Base-by-base conservation (phyloP, 2,797 vertebrate genomes). In the Toxotes lorentzi region DNA sequence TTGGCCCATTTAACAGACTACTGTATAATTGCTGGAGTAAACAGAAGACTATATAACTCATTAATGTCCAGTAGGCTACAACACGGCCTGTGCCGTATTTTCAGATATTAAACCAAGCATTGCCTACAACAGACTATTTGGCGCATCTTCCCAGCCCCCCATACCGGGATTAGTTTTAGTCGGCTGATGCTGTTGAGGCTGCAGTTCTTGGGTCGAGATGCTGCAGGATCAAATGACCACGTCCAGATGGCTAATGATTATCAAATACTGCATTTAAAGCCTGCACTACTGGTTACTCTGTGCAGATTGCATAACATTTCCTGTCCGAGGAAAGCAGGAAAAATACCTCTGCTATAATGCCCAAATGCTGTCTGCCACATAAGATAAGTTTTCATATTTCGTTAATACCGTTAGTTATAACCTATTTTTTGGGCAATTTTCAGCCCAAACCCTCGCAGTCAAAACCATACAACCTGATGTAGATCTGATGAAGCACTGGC, bases 181-280 rank as follows among this genome's bases (percentile, higher is more conserved):
- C 68, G 70, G 69, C 79, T 83, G 87, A 81, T 90, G 86, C 68
- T 87, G 91, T 88, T 83, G 91, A 94, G 81, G 83, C 86, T 91
- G 91, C 87, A 86, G 84, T 88, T 90, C 88, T 90, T 57, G 75
- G 69, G 78, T 84, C 78, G 86, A 90, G 86, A 92, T 91, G 88
- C 91, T 91, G 90, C 78, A 76, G 93, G 94, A 95, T 96, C 95
- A 94, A 91, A 92, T 96, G 91, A 93, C 95, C 82, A 84, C 56
- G 89, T 94, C 95, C 95, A 96, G 95, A 95, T 96, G 95, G 94
- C 88, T 83, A 91, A 85, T 89, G 87, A 91, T 91, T 79, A 93
- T 90, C 91, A 90, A 89, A 88, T 51, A 62, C 75, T 85, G 84
- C 88, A 73, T 89, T 90, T 89, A 85, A 86, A 92, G 76, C 76